A percentile compares a stretch with the other conserved stretches of the same genome.
Conservation (phyloP, 2,113 vertebrate genomes). For the Chaenocephalus aceratus region DNA sequence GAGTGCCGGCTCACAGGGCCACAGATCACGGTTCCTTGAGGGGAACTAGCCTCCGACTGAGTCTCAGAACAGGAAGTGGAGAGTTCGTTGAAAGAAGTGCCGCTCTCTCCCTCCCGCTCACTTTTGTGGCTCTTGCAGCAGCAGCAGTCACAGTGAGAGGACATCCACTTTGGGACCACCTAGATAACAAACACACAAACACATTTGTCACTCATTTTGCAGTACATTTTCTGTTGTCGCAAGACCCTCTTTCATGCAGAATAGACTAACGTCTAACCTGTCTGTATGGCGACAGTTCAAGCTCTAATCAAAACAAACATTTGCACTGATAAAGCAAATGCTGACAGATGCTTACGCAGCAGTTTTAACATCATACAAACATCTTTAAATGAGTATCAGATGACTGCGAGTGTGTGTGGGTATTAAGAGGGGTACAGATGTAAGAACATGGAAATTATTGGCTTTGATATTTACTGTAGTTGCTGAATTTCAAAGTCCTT, state of each 20-base stretch:
- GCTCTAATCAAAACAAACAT: conserved; percentile 50
- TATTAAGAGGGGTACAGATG: conserved; percentile 25
- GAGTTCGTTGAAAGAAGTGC: conserved; percentile 97
- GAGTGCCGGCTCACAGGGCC: conserved; percentile 90
- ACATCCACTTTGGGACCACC: conserved; percentile 91
- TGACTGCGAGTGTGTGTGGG: conserved; percentile 34
- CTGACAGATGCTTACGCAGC: conserved; percentile 56
- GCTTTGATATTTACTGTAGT: conserved; percentile 61
- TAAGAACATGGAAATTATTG: conserved; percentile 46
- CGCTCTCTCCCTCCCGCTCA: conserved; percentile 95
- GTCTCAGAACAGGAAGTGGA: conserved; percentile 98
- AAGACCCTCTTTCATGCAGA: conserved; percentile 7
- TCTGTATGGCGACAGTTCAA: conserved; percentile 42
- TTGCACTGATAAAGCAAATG: conserved; percentile 50
- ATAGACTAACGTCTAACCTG: neutral
- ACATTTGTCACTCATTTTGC: conserved; percentile 36
- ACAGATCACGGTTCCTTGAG: conserved; percentile 95
- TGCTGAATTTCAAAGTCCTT: conserved; percentile 58
- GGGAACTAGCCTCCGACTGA: conserved; percentile 97
- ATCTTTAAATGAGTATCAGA: conserved; percentile 32
- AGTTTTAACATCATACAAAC: conserved; percentile 51
- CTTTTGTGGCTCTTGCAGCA: conserved; percentile 97
- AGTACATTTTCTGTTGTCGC: neutral
- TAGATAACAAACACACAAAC: conserved; percentile 66
- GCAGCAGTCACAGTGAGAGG: conserved; percentile 97